Evolutionary conservation across 1,140 invertebrate genomes (phyloP), one percentile per base, ranked within the genome.

Genomic region (Trichogramma pretiosum): DNA sequence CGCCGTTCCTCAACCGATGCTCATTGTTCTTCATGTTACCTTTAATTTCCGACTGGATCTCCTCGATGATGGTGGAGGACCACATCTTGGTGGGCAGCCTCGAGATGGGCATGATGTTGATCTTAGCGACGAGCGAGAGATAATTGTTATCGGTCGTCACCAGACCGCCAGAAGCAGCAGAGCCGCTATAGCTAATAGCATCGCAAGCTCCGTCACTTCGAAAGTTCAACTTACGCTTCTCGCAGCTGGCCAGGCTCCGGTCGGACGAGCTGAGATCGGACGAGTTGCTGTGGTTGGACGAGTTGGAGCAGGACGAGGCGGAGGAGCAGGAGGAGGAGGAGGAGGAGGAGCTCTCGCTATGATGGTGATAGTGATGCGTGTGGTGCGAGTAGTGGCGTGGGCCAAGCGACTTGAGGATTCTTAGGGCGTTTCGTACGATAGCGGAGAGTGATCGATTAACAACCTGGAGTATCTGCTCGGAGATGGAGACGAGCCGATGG

Each of bases 391-490:
- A n/a, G n/a, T n/a, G n/a, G n/a, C n/a, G n/a, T n/a, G n/a, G n/a
- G n/a, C n/a, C n/a, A n/a, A n/a, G n/a, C n/a, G n/a, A n/a, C n/a
- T n/a, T n/a, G n/a, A n/a, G n/a, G n/a, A n/a, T n/a, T n/a, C n/a
- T n/a, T n/a, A n/a, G n/a, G n/a, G 7, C 26, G 26, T 30, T 32
- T 22, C 21, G 9, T 2, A 43, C 10, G 2, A 51, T 11, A 1
- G 14, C n/a, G 21, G 37, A 43, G 28, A 47, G 32, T 10, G 39
- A 40, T 18, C 35, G 13, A 21, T 37, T 32, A 9, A 28, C 43
- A 48, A 68, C 69, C 59, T 70, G 58, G 5, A 70, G 46, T 10
- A 61, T 53, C 19, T 62, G 49, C 33, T 68, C 60, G 11, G 54
- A 60, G 10, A 64, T 39, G 4, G 40, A 26, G 10, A 64, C 46